These are phyloP conservation scores for Darevskia mixta DNA, from an alignment of 2,797 vertebrate species.

Conservation along the genomic window DNA sequence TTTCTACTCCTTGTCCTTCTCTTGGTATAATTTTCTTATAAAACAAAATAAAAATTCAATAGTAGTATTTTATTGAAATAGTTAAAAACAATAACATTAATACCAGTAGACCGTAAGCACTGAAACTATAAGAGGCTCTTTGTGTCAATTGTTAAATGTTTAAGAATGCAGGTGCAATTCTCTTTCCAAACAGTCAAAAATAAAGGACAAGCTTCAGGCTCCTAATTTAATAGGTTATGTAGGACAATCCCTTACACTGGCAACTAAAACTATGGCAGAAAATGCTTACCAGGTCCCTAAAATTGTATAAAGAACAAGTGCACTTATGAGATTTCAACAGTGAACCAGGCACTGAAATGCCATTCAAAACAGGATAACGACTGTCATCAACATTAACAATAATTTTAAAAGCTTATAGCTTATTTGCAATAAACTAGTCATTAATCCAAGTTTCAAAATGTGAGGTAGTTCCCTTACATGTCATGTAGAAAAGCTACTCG, in stretches of 20 bases:
- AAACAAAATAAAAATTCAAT: too few species aligned
- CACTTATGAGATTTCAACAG: background rate
- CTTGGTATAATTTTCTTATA: background rate
- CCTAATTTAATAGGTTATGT: background rate
- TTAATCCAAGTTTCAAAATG: background rate
- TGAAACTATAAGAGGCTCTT: too few species aligned
- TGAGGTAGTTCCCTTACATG: background rate
- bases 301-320: background rate
- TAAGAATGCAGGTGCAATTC: background rate
- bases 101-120: background rate
- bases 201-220: background rate
- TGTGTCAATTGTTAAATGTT: background rate
- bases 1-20: background rate
- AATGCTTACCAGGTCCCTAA: background rate
- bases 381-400: background rate
- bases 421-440: background rate
- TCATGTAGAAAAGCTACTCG: background rate
- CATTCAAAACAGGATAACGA: background rate
- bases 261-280: background rate
- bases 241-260: background rate
- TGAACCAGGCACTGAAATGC: background rate
- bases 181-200: background rate
- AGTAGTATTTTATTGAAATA: too few species aligned
- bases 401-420: background rate
- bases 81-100: background rate